Conservation (phyloP, 2,797 vertebrate genomes). For the Coccyzus lansbergi region DNA sequence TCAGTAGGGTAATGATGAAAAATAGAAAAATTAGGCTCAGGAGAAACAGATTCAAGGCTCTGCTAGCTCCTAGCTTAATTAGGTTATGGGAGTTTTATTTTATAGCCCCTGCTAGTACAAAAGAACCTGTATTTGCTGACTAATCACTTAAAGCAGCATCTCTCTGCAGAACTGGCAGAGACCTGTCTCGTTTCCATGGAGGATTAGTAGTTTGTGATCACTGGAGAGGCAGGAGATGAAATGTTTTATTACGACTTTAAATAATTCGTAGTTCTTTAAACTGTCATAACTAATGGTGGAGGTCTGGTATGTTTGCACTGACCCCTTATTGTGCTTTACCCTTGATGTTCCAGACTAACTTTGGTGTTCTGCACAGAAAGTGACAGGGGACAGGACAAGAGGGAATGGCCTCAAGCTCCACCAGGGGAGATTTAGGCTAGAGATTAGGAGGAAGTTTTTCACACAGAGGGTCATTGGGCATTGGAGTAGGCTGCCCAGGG, state of each 20-base stretch:
- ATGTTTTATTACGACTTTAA: conserved; percentile 18
- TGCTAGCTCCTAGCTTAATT: conserved; percentile 32
- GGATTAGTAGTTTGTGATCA: conserved; percentile 2
- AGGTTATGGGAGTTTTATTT: not conserved
- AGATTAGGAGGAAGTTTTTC: too few species aligned
- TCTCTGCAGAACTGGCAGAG: not conserved
- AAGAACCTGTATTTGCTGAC: not conserved
- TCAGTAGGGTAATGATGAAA: not conserved
- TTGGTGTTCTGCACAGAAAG: not conserved
- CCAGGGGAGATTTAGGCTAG: too few species aligned
- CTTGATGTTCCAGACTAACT: not conserved
- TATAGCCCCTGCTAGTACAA: not conserved
- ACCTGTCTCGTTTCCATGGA: not conserved
- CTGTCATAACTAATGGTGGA: not conserved
- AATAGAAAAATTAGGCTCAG: not conserved
- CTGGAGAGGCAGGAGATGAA: not conserved
- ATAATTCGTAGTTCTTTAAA: conserved; percentile 11
- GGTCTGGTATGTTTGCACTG: not conserved
- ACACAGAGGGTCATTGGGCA: too few species aligned
- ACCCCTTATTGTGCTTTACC: not conserved
- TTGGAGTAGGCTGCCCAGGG: too few species aligned
- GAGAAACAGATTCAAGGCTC: not conserved
- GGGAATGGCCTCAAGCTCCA: too few species aligned
- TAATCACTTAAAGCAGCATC: conserved; percentile 13
- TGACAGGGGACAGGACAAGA: too few species aligned